Conservation (phyloP, 2,888 invertebrate genomes). For the Myathropa florea region DNA sequence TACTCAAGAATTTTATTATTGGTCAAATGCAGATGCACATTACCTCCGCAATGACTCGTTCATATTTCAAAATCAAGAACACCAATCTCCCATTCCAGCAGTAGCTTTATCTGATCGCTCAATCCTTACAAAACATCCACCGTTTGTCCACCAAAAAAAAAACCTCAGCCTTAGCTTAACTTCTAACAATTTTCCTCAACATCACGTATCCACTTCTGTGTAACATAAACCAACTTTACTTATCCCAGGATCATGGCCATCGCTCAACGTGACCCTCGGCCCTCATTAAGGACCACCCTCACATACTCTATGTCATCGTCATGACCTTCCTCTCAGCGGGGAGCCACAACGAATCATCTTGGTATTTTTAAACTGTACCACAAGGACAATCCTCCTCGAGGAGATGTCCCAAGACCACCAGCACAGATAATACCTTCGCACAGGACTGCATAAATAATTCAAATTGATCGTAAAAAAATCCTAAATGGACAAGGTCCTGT, state of each 20-base stretch:
- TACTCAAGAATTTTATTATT: too few species aligned
- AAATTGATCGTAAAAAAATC: slow-evolving; percentile 43
- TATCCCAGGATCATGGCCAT: slow-evolving; percentile 46
- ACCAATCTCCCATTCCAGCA: too few species aligned
- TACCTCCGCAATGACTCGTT: too few species aligned
- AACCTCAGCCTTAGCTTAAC: neutral
- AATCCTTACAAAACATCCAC: too few species aligned
- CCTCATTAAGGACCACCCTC: slow-evolving; percentile 14
- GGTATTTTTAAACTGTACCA: slow-evolving; percentile 21
- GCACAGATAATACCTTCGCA: slow-evolving; percentile 5
- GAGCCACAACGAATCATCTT: neutral
- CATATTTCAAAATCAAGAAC: too few species aligned
- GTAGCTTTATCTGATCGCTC: too few species aligned
- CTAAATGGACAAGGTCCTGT: slow-evolving; percentile 15
- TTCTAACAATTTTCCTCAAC: neutral
- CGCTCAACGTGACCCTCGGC: slow-evolving; percentile 45
- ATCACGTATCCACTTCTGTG: slow-evolving; percentile 53
- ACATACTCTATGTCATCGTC: neutral
- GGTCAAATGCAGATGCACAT: too few species aligned
- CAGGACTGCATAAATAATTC: slow-evolving; percentile 55
- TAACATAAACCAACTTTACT: slow-evolving; percentile 46
- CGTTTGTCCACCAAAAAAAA: neutral
- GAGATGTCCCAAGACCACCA: neutral
- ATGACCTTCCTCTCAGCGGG: slow-evolving; percentile 6
- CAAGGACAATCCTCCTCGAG: neutral